Evolutionary conservation across 2,888 invertebrate genomes (phyloP).

Genomic region (Caenorhabditis japonica): DNA sequence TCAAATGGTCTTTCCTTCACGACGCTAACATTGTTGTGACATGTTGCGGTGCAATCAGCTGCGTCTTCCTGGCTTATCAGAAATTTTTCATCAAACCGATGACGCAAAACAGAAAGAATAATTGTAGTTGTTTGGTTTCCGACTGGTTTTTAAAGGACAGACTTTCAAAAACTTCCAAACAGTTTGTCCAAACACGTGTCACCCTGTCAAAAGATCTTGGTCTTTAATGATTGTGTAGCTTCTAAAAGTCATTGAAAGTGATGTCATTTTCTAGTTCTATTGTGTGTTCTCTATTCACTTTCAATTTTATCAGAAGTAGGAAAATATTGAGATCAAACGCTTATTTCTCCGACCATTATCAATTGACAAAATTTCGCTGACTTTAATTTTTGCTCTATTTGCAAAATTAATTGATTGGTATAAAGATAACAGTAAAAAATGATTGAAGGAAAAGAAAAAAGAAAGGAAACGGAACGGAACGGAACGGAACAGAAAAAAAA

Average conservation of each 20-base stretch:
- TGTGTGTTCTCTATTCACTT: conserved; percentile 20
- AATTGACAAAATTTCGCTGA: conserved; percentile 2
- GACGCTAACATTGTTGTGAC: conserved; percentile 4
- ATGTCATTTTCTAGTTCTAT: conserved; percentile 16
- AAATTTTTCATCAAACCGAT: background rate
- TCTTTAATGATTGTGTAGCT: conserved; percentile 20
- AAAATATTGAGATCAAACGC: conserved; percentile 4
- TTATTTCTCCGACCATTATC: conserved; percentile 8
- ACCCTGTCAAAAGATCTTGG: background rate
- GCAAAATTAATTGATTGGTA: background rate
- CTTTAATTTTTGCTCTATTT: conserved; percentile 38
- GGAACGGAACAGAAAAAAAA: background rate
- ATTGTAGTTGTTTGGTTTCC: too few relatives aligned
- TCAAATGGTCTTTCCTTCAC: conserved; percentile 13
- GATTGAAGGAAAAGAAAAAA: background rate
- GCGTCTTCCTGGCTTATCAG: conserved; percentile 10
- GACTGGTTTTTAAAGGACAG: too few relatives aligned
- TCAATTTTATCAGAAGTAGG: conserved; percentile 14
- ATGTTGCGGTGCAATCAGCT: conserved; percentile 8
- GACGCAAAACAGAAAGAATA: too few relatives aligned
- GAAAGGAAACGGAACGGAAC: background rate
- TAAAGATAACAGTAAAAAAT: conserved; percentile 2
- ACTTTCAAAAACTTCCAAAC: too few relatives aligned
- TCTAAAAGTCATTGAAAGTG: conserved; percentile 1
- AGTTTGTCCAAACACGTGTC: too few relatives aligned